Conservation (phyloP, 2,113 vertebrate genomes). For the Vulpes vulpes region DNA sequence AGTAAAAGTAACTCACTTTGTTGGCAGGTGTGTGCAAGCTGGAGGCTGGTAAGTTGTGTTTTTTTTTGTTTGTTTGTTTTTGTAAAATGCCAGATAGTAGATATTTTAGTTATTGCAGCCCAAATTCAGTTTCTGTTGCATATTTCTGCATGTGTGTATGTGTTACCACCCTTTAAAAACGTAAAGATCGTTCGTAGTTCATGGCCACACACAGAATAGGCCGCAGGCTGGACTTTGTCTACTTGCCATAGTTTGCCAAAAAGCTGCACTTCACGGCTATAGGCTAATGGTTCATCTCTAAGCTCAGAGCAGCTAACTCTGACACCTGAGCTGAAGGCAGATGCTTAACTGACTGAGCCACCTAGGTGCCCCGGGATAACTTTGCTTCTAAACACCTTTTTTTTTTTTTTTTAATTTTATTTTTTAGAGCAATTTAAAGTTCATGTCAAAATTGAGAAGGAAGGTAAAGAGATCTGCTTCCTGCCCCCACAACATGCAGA, state of each 20-base stretch:
- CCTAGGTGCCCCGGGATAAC: not conserved
- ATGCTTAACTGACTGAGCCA: no score
- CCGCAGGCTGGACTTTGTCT: not conserved
- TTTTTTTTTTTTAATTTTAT: not conserved
- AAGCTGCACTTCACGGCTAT: not conserved
- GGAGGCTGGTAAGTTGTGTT: not conserved
- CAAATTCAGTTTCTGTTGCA: not conserved
- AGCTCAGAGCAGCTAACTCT: not conserved
- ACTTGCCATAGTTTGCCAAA: not conserved
- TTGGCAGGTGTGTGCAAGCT: not conserved
- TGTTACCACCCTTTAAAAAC: not conserved
- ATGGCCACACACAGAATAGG: not conserved
- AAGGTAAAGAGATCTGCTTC: not conserved
- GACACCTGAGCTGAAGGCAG: no score
- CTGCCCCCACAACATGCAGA: not conserved
- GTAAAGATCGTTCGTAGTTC: not conserved
- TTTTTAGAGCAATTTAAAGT: not conserved
- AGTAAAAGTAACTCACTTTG: not conserved
- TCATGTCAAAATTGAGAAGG: not conserved
- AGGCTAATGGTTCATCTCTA: not conserved
- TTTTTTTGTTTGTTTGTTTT: not conserved
- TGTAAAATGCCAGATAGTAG: not conserved
- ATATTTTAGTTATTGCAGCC: not conserved
- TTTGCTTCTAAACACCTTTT: not conserved
- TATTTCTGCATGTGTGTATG: not conserved